phyloP scores from a whole-genome alignment of 2,888 invertebrate genomes.

The Galeopsomyia nigrocyanea region DNA sequence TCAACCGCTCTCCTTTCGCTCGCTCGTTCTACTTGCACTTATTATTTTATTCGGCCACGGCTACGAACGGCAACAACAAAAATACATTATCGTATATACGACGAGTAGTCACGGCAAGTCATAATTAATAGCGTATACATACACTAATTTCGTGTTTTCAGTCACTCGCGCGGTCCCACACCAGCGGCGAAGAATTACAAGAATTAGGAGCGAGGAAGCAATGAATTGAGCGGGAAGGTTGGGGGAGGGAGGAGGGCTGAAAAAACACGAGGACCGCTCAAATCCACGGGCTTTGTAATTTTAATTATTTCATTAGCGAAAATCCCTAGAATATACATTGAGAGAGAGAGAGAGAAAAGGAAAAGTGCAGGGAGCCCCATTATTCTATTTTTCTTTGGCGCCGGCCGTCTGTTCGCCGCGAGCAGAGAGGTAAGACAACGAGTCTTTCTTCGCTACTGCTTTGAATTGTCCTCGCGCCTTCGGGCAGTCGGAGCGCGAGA shows the following conservation, averaged over 20 bases:
- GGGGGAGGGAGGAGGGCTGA: constrained; percentile 3
- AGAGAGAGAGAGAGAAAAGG: constrained; percentile 20
- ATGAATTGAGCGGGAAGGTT: constrained; percentile 17
- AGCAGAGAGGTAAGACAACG: constrained; percentile 13
- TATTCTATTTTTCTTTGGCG: constrained; percentile 41
- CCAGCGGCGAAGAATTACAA: not conserved
- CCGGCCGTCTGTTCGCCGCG: constrained; percentile 29
- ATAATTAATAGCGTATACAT: no score
- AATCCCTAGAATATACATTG: constrained; percentile 55
- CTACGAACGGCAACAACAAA: no score
- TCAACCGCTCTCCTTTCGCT: no score
- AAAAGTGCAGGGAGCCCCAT: constrained; percentile 7
- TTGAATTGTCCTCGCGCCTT: constrained; percentile 14
- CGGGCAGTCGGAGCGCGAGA: constrained; percentile 21
- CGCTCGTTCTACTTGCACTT: no score
- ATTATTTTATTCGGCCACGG: no score
- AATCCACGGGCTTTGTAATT: constrained; percentile 53
- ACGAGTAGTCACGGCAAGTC: no score
- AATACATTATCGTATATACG: no score
- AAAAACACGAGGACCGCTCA: not conserved
- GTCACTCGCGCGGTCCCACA: no score
- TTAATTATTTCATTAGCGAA: constrained; percentile 57
- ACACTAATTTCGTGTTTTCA: no score
- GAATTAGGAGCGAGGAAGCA: constrained; percentile 2
- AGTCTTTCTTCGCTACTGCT: constrained; percentile 14